These are phyloP conservation scores for Acanthurus leucopareius DNA, from an alignment of 2,797 vertebrate species.

Conservation along the genomic window DNA sequence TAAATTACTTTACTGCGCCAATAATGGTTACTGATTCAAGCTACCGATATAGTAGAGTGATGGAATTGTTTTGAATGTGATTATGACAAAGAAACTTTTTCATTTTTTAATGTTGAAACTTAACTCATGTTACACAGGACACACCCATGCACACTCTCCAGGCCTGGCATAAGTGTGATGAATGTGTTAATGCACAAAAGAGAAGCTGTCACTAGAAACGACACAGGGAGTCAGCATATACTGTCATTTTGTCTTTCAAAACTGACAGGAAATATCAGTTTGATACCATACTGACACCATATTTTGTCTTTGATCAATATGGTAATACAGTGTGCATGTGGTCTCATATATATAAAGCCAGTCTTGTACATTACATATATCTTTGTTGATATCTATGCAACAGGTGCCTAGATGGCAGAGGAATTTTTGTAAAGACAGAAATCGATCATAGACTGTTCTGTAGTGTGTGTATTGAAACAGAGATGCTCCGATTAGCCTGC, in stretches of 20 bases:
- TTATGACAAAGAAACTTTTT: background rate
- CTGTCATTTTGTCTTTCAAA: background rate
- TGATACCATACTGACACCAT: background rate
- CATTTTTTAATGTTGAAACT: background rate
- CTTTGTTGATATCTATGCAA: background rate
- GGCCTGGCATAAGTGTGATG: background rate
- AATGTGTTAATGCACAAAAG: background rate
- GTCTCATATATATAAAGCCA: background rate
- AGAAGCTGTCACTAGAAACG: background rate
- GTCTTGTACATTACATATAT: too few species aligned
- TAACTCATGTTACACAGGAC: conserved; percentile 31
- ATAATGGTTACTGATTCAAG: background rate
- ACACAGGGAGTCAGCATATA: background rate
- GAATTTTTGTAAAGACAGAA: too few species aligned
- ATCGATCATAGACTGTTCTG: background rate
- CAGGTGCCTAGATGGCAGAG: background rate
- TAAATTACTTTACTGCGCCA: too few species aligned
- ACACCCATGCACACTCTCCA: conserved; percentile 52
- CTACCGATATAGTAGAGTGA: fast-evolving
- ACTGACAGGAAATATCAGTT: background rate
- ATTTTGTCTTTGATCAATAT: background rate
- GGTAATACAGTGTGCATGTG: background rate
- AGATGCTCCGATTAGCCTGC: background rate
- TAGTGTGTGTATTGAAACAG: background rate
- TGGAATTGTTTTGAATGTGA: background rate